Percentiles rank a stretch among this genome's conserved stretches.
Evolutionary conservation across 1,140 invertebrate species (phyloP).

Genomic region (Drosophila gunungcola): DNA sequence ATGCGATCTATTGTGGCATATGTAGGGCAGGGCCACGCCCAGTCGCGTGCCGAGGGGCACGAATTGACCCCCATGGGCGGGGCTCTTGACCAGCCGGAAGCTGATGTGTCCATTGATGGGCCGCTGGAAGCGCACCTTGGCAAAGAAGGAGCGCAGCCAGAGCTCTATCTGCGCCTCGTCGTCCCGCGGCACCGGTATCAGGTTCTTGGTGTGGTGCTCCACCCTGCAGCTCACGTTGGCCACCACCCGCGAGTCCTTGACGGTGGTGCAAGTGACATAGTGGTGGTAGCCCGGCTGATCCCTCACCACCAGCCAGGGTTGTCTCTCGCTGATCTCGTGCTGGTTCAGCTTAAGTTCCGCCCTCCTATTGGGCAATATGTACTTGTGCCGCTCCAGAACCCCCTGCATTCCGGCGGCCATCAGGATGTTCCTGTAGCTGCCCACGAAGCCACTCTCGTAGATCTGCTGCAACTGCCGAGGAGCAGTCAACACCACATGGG

Average conservation of each 20-base stretch:
- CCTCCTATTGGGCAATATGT: constrained; percentile 87
- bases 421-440: constrained; percentile 89
- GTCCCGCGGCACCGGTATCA: constrained; percentile 86
- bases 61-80: constrained; percentile 85
- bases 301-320: constrained; percentile 90
- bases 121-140: constrained; percentile 86
- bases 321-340: constrained; percentile 89
- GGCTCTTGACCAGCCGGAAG: constrained; percentile 88
- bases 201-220: constrained; percentile 87
- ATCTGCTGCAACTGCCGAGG: constrained; percentile 88
- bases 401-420: constrained; percentile 90
- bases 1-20: constrained; percentile 90
- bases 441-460: constrained; percentile 88
- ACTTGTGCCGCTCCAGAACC: constrained; percentile 88
- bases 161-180: constrained; percentile 88
- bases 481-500: constrained; percentile 88
- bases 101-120: constrained; percentile 91
- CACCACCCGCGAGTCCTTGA: constrained; percentile 90
- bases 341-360: constrained; percentile 87
- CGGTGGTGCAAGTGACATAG: constrained; percentile 91
- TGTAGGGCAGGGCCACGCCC: constrained; percentile 91
- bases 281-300: constrained; percentile 89
- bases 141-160: constrained; percentile 90
- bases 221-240: constrained; percentile 92
- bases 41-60: constrained; percentile 89